Evolutionary conservation across 2,888 invertebrate species (phyloP).

Genomic region (Scrobipalpa costella): DNA sequence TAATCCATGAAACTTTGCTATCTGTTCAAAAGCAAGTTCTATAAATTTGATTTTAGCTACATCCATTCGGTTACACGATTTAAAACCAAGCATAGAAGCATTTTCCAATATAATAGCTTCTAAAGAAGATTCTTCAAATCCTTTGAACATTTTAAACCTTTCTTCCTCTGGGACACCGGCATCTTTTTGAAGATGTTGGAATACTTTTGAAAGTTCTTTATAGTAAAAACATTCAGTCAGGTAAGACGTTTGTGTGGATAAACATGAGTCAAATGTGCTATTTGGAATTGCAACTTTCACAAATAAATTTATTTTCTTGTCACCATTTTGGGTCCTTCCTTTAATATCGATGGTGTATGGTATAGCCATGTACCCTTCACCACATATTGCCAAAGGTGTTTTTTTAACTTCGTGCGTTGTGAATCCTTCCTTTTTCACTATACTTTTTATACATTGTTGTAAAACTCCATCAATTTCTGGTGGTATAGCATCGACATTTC

Average conservation of each 20-base stretch:
- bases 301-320: conserved; percentile 46
- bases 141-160: conserved; percentile 48
- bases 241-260: conserved; percentile 40
- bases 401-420: conserved; percentile 30
- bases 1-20: conserved; percentile 60
- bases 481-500: not conserved
- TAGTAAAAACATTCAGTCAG: conserved; percentile 50
- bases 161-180: conserved; percentile 46
- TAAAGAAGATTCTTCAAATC: conserved; percentile 45
- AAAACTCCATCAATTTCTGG: not conserved
- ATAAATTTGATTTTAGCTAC: conserved; percentile 50
- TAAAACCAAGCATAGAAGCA: conserved; percentile 49
- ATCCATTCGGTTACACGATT: conserved; percentile 46
- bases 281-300: conserved; percentile 40
- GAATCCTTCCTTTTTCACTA: conserved; percentile 37
- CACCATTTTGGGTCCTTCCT: conserved; percentile 46
- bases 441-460: conserved; percentile 27
- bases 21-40: conserved; percentile 47
- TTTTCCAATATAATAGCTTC: conserved; percentile 57
- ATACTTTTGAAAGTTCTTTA: conserved; percentile 47
- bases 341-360: conserved; percentile 39
- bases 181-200: conserved; percentile 48
- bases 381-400: conserved; percentile 35
- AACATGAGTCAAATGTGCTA: conserved; percentile 41
- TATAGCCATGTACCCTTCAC: conserved; percentile 41